Evolutionary conservation across 2,888 invertebrate genomes (phyloP), one percentile per base, ranked within the genome.

Genomic region (Platerodrilus igneus): DNA sequence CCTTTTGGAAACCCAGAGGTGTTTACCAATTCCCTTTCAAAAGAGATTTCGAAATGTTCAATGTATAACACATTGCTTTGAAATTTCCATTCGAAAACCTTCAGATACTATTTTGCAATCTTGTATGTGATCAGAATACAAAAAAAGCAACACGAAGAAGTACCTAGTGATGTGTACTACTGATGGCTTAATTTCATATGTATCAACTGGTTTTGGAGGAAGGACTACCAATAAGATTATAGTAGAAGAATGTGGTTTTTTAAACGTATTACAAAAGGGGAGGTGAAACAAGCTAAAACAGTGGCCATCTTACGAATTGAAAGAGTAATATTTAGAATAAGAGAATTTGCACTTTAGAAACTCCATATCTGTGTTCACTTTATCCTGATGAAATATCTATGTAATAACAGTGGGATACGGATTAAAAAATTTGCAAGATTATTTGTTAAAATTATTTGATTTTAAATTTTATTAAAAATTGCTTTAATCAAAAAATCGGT

Each of bases 111-210:
- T n/a, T n/a, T n/a, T n/a, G n/a, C n/a, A n/a, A n/a, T n/a, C n/a
- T n/a, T n/a, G n/a, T n/a, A 57, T 54, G 8, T 60, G 60, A 58
- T 57, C 58, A 3, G 50, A 55, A 4, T 59, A 57, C 25, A 57
- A 59, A 42, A 55, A 56, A 14, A 50, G 50, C 30, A 59, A 61
- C 30, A 60, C 59, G 8, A 27, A 59, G 8, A 63, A 63, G 41
- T 61, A 58, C 45, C 42, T 60, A 19, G 45, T 58, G 13, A 53
- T 49, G 10, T 44, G 23, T 10, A 53, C 56, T 5, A 55, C 47
- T 18, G 37, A 50, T 39, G 38, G 47, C n/a, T 34, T 50, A 9
- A 36, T 50, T 4, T 50, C 47, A 30, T 50, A 33, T 38, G 41
- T 50, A 25, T 50, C 48, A 15, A 15, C 4, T 9, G 50, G 49